A percentile compares a stretch with the other conserved stretches of the same genome.
These are phyloP conservation scores for Pardalotus punctatus DNA, from an alignment of 2,113 vertebrate genomes.

Conservation along the genomic window DNA sequence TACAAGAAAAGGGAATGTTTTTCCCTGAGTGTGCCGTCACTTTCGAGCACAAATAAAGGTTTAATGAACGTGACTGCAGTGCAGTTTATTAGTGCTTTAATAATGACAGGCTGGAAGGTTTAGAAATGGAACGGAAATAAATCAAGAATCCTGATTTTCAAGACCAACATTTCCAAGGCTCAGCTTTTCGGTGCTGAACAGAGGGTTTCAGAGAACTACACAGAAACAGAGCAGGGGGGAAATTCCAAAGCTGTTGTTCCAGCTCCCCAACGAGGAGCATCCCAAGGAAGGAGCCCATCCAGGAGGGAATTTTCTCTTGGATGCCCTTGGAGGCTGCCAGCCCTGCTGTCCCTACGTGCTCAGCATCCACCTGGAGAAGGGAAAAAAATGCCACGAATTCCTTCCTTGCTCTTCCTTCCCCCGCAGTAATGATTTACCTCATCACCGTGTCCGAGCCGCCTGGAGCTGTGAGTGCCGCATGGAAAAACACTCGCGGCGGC, in stretches of 20 bases:
- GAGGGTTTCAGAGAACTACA: neutral
- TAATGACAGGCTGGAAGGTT: neutral
- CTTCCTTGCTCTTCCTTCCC: neutral
- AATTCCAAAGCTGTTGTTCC: neutral
- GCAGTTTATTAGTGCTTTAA: neutral
- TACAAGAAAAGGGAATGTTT: neutral
- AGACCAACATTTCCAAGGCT: neutral
- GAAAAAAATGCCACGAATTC: neutral
- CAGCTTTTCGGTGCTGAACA: neutral
- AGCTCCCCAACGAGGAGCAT: neutral
- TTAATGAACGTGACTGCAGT: neutral
- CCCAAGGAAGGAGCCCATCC: neutral
- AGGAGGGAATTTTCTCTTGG: neutral
- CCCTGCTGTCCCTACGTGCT: neutral
- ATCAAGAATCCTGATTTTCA: neutral
- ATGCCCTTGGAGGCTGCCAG: neutral
- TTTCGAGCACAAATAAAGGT: neutral
- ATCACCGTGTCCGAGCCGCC: neutral
- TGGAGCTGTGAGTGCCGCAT: neutral
- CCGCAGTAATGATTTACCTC: neutral
- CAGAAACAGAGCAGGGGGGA: rapidly evolving
- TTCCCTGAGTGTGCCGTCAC: neutral
- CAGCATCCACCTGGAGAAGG: neutral
- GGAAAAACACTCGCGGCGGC: neutral
- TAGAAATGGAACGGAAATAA: neutral